Evolutionary conservation across 2,888 invertebrate species (phyloP), one percentile per base, ranked within the genome.

Genomic region (Tridacna crocea): DNA sequence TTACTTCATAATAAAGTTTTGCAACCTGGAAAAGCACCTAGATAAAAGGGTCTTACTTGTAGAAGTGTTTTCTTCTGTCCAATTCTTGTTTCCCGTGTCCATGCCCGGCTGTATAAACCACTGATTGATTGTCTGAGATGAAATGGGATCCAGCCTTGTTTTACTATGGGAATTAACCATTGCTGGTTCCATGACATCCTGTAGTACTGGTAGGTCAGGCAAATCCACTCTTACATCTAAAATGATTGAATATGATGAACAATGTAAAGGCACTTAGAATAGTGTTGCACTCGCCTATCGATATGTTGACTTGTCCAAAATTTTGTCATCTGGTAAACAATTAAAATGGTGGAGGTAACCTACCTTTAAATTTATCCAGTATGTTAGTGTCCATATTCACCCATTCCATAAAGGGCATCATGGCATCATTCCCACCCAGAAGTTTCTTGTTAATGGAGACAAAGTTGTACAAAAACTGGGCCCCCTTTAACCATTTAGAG

Each of bases 361-460:
- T 75, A 93, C 94, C 93, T 66, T 90, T 89, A 68, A 90, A 87
- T 10, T 93, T 88, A 46, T 92, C 87, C 65, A 90, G 88, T 11
- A 93, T 90, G 58, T 93, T 89, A 51, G 91, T 90, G 63, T 91
- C 87, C 73, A 94, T 89, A 27, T 92, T 91, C 8, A 92, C 88
- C 94, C 94, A 94, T 60, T 92, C 89, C 88, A 92, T 88, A 85
- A 93, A 93, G 6, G 91, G 89, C 79, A 91, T 91, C 63, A 91
- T 91, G n/a, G 88, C 80, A 27, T 76, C 73, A 58, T 77, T 80
- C 0, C 82, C 79, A 47, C 84, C 83, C 70, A 87, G 80, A 24
- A 89, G 75, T 51, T 88, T 88, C 61, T 90, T 79, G 61, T 89
- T 85, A 63, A 88, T 90, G 60, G 83, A 81, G 17, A 92, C 90